A percentile compares a stretch with the other conserved stretches of the same genome.
Evolutionary conservation across 1,140 invertebrate species (phyloP).

Genomic region (Parapsyche elsis): DNA sequence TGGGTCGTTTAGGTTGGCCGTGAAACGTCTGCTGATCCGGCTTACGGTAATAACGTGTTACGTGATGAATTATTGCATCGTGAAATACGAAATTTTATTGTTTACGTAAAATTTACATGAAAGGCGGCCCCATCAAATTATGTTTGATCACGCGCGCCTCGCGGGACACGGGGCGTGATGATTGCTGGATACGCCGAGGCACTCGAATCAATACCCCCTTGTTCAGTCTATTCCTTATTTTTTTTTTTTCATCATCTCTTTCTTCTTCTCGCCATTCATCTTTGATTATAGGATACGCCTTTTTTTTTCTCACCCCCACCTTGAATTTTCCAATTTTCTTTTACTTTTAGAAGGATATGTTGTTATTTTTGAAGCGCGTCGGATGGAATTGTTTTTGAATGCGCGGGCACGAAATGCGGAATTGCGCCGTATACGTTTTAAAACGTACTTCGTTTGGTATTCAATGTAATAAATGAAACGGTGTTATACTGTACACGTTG

Average conservation of each 20-base stretch:
- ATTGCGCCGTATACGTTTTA: too few species aligned
- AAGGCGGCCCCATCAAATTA: slow-evolving; percentile 10
- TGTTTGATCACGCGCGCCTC: slow-evolving; percentile 14
- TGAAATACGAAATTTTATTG: slow-evolving; percentile 20
- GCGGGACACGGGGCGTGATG: not conserved
- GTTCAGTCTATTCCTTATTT: not conserved
- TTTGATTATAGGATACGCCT: not conserved
- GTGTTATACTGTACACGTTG: too few species aligned
- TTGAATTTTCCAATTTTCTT: too few species aligned
- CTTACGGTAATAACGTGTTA: slow-evolving; percentile 1
- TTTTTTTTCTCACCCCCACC: not conserved
- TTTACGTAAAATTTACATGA: not conserved
- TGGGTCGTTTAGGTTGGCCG: too few species aligned
- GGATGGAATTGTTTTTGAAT: too few species aligned
- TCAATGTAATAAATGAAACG: too few species aligned
- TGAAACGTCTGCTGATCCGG: too few species aligned
- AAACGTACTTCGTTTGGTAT: too few species aligned
- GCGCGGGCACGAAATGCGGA: too few species aligned
- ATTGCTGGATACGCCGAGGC: not conserved
- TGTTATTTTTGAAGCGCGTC: too few species aligned
- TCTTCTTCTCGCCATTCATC: not conserved
- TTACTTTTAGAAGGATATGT: too few species aligned
- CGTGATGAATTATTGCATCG: not conserved
- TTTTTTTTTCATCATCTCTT: not conserved
- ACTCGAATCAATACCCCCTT: slow-evolving; percentile 10